Percentiles rank a stretch among this genome's conserved stretches.
Evolutionary conservation across 92 coral and sea anemone species (phyloP).

Genomic region (Bergia puertoricense): DNA sequence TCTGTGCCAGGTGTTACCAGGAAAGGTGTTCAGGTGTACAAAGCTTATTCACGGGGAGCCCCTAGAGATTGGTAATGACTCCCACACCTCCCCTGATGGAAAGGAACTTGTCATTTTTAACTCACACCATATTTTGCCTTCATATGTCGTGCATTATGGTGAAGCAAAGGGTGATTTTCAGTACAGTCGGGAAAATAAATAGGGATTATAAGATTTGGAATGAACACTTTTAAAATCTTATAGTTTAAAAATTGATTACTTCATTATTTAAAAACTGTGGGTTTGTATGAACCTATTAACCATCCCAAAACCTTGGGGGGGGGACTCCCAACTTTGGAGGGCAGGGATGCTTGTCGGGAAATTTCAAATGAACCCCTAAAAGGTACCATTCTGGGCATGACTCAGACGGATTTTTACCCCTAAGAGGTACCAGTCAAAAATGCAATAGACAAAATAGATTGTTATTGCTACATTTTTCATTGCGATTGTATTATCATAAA

Average conservation of each 20-base stretch:
- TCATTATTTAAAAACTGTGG: neutral
- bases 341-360: no score
- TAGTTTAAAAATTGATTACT: neutral
- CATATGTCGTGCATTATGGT: conserved; percentile 81
- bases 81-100: conserved; percentile 91
- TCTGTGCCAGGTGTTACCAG: conserved; percentile 86
- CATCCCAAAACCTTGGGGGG: neutral
- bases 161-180: conserved; percentile 74
- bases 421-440: no score
- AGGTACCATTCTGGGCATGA: no score
- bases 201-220: neutral
- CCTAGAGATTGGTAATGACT: conserved; percentile 64
- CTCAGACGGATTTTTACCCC: no score
- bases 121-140: conserved; percentile 74
- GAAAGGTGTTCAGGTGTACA: conserved; percentile 73
- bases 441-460: no score
- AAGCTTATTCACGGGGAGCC: conserved; percentile 83
- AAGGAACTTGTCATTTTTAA: conserved; percentile 85
- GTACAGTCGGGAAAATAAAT: conserved; percentile 31
- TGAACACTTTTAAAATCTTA: neutral
- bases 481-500: no score
- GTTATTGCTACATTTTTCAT: no score
- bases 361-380: no score
- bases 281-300: no score
- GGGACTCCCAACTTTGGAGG: no score